Conservation (phyloP, 2,797 vertebrate species). For the Rhodeus uyekii region DNA sequence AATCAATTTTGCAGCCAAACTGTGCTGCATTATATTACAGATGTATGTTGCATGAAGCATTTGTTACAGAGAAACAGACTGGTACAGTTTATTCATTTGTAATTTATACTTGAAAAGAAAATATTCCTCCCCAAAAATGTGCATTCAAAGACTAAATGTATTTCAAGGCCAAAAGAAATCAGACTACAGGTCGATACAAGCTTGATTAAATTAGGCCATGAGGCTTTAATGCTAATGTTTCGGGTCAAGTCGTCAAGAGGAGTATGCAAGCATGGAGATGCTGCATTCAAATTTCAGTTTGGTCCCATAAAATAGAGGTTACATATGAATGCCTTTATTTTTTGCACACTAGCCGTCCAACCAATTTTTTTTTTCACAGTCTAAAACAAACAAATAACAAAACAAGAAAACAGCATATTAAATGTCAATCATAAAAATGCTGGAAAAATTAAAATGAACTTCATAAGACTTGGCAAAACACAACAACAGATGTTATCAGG, state of each 20-base stretch:
- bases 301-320: conserved; percentile 45
- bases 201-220: conserved; percentile 2
- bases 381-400: conserved; percentile 40
- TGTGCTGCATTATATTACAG: neutral
- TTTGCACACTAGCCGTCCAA: conserved; percentile 36
- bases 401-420: conserved; percentile 38
- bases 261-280: neutral
- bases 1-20: neutral
- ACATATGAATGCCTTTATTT: conserved; percentile 56
- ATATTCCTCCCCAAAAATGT: neutral
- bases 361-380: conserved; percentile 55
- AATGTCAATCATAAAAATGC: conserved; percentile 48
- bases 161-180: conserved; percentile 3
- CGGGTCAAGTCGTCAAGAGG: neutral
- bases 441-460: conserved; percentile 31
- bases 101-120: neutral
- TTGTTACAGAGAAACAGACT: neutral
- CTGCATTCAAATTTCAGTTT: conserved; percentile 33
- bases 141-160: neutral
- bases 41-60: neutral
- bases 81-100: neutral
- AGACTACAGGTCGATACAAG: neutral
- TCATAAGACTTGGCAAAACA: conserved; percentile 40
- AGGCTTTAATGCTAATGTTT: conserved; percentile 21
- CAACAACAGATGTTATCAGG: conserved; percentile 31